Conservation (phyloP, 2,888 invertebrate species). For the Pterostichus madidus region DNA sequence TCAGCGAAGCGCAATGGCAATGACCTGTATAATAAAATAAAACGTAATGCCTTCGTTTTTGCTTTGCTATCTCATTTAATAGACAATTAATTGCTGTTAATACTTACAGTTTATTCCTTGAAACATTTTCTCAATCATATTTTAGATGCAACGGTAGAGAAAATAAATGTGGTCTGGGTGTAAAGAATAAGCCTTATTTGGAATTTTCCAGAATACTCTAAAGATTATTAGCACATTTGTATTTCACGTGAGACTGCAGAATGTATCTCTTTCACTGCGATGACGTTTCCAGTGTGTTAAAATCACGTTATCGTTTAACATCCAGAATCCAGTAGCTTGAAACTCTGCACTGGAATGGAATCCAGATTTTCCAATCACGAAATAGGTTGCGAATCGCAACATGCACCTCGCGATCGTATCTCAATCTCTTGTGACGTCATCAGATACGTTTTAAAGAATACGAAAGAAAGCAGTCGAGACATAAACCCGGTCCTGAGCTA, state of each 20-base stretch:
- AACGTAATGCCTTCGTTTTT: too few species aligned
- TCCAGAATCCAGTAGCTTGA: conserved; percentile 13
- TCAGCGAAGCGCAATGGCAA: too few species aligned
- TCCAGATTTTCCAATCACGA: conserved; percentile 45
- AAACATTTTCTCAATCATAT: too few species aligned
- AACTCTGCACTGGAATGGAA: conserved; percentile 30
- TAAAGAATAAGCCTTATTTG: too few species aligned
- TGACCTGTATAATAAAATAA: too few species aligned
- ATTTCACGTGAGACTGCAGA: not conserved
- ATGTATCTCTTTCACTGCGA: not conserved
- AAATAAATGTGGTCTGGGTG: too few species aligned
- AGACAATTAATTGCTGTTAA: too few species aligned
- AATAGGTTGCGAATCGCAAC: conserved; percentile 55
- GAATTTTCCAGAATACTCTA: too few species aligned
- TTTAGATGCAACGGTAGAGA: too few species aligned
- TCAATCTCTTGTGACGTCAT: conserved; percentile 56
- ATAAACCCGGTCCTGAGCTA: conserved; percentile 51
- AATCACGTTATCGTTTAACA: conserved; percentile 17
- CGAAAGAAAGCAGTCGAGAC: conserved; percentile 49
- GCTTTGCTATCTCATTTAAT: too few species aligned
- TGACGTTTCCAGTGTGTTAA: conserved; percentile 27
- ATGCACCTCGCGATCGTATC: conserved; percentile 52
- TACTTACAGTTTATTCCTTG: too few species aligned
- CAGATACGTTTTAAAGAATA: conserved; percentile 48
- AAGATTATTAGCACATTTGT: conserved; percentile 24